These are phyloP conservation scores for Tragelaphus scriptus DNA, from an alignment of 2,113 vertebrate species.

Conservation along the genomic window DNA sequence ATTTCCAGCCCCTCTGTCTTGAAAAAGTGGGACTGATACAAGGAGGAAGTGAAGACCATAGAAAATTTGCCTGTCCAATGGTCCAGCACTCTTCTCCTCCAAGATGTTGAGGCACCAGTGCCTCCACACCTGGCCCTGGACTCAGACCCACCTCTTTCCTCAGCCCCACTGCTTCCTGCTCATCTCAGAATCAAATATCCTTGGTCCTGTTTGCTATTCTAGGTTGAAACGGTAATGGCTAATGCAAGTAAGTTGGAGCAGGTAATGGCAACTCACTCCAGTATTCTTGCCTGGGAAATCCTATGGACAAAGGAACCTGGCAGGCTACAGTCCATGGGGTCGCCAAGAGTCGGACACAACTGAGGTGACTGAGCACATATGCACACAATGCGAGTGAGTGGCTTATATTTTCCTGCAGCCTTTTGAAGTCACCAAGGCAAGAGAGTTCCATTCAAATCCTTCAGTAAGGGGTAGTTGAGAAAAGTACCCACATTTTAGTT, in stretches of 20 bases:
- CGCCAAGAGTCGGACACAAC: background rate
- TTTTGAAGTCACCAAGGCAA: background rate
- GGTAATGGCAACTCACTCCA: background rate
- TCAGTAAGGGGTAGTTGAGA: background rate
- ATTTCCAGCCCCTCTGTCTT: background rate
- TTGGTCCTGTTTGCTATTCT: background rate
- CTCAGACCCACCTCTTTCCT: background rate
- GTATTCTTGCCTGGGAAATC: background rate
- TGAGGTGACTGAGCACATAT: background rate
- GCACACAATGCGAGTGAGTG: background rate
- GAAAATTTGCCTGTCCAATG: background rate
- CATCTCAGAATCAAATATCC: background rate
- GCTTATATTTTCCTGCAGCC: background rate
- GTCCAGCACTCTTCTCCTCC: background rate
- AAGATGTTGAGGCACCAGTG: rapidly evolving
- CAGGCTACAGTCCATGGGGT: background rate
- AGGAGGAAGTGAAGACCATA: background rate
- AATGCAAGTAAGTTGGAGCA: background rate
- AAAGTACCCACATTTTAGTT: background rate
- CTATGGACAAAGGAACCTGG: background rate
- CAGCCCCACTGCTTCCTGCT: background rate
- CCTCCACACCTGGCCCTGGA: background rate
- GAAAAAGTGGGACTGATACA: background rate
- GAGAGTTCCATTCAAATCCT: background rate
- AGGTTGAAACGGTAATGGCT: background rate